phyloP scores from a whole-genome alignment of 2,888 invertebrate genomes.

The Galeopsomyia nigrocyanea region DNA sequence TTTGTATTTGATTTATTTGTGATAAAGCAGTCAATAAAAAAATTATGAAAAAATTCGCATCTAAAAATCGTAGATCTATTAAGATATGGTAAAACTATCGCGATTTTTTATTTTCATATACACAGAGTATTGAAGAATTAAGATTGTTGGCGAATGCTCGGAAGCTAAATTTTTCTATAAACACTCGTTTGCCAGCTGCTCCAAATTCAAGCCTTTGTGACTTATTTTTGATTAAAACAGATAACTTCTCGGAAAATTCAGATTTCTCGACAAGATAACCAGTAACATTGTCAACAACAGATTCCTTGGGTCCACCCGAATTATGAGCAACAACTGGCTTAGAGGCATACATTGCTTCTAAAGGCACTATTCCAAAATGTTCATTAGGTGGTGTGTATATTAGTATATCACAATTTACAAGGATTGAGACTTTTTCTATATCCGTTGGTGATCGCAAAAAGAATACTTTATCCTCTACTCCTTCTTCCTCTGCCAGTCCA shows the following conservation, averaged over 20 bases:
- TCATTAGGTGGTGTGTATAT: slow-evolving; percentile 97
- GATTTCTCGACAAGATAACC: slow-evolving; percentile 84
- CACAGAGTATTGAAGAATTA: slow-evolving; percentile 68
- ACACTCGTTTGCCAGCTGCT: slow-evolving; percentile 79
- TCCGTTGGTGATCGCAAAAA: slow-evolving; percentile 92
- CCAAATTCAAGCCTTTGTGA: slow-evolving; percentile 79
- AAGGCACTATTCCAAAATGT: slow-evolving; percentile 99
- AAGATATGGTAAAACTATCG: slow-evolving; percentile 27
- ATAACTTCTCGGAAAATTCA: slow-evolving; percentile 85
- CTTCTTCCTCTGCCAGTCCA: slow-evolving; percentile 75
- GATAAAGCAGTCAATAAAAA: slow-evolving; percentile 45
- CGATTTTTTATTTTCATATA: slow-evolving; percentile 50
- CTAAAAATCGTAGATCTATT: slow-evolving; percentile 26
- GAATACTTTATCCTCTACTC: slow-evolving; percentile 80
- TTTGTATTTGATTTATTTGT: slow-evolving; percentile 46
- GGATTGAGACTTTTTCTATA: slow-evolving; percentile 83
- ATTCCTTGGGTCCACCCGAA: slow-evolving; percentile 96
- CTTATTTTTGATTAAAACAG: slow-evolving; percentile 75
- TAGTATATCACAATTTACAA: slow-evolving; percentile 83
- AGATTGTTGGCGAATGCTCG: slow-evolving; percentile 81
- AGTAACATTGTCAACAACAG: slow-evolving; percentile 83
- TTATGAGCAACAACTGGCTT: slow-evolving; percentile 96
- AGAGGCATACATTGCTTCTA: slow-evolving; percentile 96
- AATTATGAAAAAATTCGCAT: slow-evolving; percentile 32
- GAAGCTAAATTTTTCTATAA: slow-evolving; percentile 87